Percentiles rank a stretch among this genome's conserved stretches.
Evolutionary conservation across 2,797 vertebrate genomes (phyloP).

Genomic region (Rhabdophis nuchalis): DNA sequence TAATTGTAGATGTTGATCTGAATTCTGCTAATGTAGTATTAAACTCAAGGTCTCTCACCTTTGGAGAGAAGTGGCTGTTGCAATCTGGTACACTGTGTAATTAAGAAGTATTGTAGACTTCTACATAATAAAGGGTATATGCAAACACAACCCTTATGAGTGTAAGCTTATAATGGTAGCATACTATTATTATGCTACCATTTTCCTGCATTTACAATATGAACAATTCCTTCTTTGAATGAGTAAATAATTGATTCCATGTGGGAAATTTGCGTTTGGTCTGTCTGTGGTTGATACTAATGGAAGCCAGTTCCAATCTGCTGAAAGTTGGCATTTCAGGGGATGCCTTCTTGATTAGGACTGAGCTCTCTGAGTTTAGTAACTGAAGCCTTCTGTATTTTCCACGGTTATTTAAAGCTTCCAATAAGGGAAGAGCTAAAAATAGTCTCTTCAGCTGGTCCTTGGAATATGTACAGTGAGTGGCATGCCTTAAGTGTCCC

Average conservation of each 20-base stretch:
- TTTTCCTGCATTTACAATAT: background rate
- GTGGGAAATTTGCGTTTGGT: background rate
- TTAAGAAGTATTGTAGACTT: background rate
- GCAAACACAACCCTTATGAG: background rate
- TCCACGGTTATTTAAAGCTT: conserved; percentile 20
- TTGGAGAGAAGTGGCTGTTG: background rate
- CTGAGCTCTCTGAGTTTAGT: conserved; percentile 3
- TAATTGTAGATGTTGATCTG: background rate
- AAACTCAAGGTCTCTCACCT: background rate
- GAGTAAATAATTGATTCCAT: background rate
- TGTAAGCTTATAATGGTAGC: background rate
- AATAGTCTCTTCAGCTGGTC: conserved; percentile 19
- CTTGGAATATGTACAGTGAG: conserved; percentile 3
- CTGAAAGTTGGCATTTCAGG: background rate
- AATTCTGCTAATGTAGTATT: background rate
- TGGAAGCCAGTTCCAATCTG: background rate
- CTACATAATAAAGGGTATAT: background rate
- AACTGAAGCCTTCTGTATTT: conserved; percentile 13
- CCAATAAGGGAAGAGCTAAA: conserved; percentile 20
- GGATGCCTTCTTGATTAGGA: background rate
- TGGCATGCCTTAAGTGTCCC: background rate
- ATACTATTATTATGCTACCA: background rate
- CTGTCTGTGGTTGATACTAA: background rate
- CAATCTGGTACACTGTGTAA: background rate
- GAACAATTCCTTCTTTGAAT: background rate